phyloP scores from a whole-genome alignment of 35 echinoderm and acorn worm species.

The Diadema setosum region DNA sequence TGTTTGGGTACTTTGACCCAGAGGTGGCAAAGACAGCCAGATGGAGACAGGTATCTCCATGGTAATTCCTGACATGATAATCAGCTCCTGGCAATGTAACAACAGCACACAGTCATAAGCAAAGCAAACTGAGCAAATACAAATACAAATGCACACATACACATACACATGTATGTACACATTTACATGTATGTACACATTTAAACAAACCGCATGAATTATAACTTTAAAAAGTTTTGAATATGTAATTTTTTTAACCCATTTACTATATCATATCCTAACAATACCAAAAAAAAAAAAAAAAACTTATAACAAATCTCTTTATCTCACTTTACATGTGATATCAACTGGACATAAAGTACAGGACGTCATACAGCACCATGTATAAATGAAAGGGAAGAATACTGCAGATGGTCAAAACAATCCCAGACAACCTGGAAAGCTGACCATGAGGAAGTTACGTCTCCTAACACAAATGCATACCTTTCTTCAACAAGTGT shows the following conservation, averaged over 20 bases:
- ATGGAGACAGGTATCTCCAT: constrained; percentile 45
- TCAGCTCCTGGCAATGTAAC: constrained; percentile 37
- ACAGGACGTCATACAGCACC: not conserved
- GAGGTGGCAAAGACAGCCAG: constrained; percentile 29
- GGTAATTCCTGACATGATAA: not conserved
- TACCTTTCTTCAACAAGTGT: constrained; percentile 46
- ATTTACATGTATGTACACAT: too few relatives aligned
- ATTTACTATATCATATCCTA: too few relatives aligned
- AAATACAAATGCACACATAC: too few relatives aligned
- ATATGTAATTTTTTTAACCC: too few relatives aligned
- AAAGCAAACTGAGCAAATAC: too few relatives aligned
- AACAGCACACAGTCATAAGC: too few relatives aligned
- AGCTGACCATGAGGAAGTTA: not conserved
- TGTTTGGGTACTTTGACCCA: not conserved
- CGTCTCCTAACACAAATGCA: not conserved
- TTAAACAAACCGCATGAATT: too few relatives aligned
- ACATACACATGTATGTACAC: too few relatives aligned
- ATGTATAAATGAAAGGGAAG: not conserved
- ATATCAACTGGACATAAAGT: not conserved
- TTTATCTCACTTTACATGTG: not conserved
- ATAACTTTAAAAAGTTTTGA: too few relatives aligned
- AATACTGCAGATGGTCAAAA: not conserved
- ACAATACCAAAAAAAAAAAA: too few relatives aligned
- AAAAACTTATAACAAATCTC: not conserved
- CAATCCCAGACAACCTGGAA: not conserved